Conservation (phyloP, 2,888 invertebrate genomes). For the Chymomyza fuscimana region DNA sequence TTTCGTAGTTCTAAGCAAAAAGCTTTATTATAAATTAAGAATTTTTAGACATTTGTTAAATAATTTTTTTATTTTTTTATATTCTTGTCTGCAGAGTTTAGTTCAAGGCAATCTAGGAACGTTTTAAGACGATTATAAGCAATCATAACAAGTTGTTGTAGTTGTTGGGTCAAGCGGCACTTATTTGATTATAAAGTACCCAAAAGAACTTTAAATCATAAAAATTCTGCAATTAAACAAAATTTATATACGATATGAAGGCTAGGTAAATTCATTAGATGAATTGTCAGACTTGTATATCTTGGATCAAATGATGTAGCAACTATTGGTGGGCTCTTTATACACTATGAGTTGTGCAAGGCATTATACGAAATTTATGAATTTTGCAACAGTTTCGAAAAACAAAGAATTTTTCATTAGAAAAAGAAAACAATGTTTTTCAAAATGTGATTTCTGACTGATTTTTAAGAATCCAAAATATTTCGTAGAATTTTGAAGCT, state of each 20-base stretch:
- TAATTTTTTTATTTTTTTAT: not conserved
- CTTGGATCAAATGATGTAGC: slow-evolving; percentile 41
- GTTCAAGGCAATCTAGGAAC: slow-evolving; percentile 60
- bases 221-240: slow-evolving; percentile 8
- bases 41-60: not conserved
- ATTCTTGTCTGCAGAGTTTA: slow-evolving; percentile 24
- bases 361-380: not conserved
- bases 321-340: slow-evolving; percentile 23
- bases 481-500: too few species aligned
- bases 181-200: slow-evolving; percentile 28
- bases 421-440: too few species aligned
- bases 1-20: slow-evolving; percentile 6
- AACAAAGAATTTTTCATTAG: too few species aligned
- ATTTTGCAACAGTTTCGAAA: not conserved
- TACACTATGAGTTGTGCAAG: not conserved
- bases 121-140: slow-evolving; percentile 16
- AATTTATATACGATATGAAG: not conserved
- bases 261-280: slow-evolving; percentile 14
- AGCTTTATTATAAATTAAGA: slow-evolving; percentile 26
- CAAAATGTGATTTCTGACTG: too few species aligned
- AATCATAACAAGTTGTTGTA: slow-evolving; percentile 27
- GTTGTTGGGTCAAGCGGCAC: slow-evolving; percentile 13
- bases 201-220: slow-evolving; percentile 4
- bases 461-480: too few species aligned
- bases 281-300: not conserved